These are phyloP conservation scores for Sarcophaga bullata DNA, from an alignment of 1,140 invertebrate genomes.

Conservation along the genomic window DNA sequence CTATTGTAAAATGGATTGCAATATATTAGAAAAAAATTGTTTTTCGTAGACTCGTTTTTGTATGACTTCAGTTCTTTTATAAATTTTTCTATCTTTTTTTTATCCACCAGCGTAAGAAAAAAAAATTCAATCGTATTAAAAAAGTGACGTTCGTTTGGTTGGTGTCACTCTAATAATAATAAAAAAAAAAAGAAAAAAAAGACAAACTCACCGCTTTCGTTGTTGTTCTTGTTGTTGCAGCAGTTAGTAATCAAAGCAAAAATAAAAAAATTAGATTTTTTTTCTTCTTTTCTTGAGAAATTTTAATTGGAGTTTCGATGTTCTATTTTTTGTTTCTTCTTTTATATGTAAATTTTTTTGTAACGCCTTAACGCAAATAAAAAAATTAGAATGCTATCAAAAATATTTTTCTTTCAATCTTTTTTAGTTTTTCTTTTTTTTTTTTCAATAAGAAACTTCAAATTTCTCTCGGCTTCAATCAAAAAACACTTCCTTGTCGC, in stretches of 20 bases:
- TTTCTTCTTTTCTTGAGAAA: neutral
- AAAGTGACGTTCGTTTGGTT: constrained; percentile 36
- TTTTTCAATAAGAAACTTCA: neutral
- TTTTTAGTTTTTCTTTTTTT: neutral
- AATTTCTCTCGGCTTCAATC: neutral
- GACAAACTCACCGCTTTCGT: constrained; percentile 34
- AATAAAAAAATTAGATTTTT: neutral
- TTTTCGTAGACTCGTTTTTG: neutral
- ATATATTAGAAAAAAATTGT: neutral
- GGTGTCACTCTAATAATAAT: neutral
- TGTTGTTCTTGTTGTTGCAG: constrained; percentile 3
- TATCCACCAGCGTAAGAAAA: neutral
- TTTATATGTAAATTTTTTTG: neutral
- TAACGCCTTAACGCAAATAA: neutral
- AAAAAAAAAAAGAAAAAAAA: constrained; percentile 4
- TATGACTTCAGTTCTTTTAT: constrained; percentile 31
- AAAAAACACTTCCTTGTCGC: constrained; percentile 19
- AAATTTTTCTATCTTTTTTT: constrained; percentile 8
- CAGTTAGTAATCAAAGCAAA: constrained; percentile 6
- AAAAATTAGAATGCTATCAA: too few species aligned
- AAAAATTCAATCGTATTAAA: constrained; percentile 18
- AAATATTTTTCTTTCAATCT: too few species aligned
- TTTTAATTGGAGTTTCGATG: neutral
- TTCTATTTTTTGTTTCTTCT: neutral
- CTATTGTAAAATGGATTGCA: neutral